A percentile compares a stretch with the other conserved stretches of the same genome.
phyloP scores from a whole-genome alignment of 2,113 vertebrate genomes.

The Monarcha castaneiventris region DNA sequence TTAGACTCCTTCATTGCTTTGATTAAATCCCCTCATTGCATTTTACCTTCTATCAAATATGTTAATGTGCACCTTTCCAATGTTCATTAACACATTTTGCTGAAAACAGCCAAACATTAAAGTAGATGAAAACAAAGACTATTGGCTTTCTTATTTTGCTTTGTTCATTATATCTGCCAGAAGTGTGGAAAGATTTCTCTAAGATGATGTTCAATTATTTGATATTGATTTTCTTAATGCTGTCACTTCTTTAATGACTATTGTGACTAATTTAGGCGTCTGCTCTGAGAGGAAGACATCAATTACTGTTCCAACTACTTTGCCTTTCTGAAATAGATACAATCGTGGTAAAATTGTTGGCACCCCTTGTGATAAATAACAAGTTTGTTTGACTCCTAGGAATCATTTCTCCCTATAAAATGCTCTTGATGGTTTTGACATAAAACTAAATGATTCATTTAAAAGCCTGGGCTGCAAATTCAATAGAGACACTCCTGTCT shows the following conservation, averaged over 20 bases:
- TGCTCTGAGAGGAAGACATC: conserved; percentile 7
- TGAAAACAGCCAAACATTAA: conserved; percentile 63
- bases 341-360: conserved; percentile 42
- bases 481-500: neutral
- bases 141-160: conserved; percentile 61
- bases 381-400: conserved; percentile 26
- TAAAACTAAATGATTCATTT: conserved; percentile 2
- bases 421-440: conserved; percentile 33
- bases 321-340: conserved; percentile 10
- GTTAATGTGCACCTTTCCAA: conserved; percentile 71
- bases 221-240: conserved; percentile 44
- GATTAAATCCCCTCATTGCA: conserved; percentile 77
- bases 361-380: conserved; percentile 28
- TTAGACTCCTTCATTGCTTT: conserved; percentile 77
- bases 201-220: conserved; percentile 34
- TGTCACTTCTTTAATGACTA: conserved; percentile 4
- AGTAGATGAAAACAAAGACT: conserved; percentile 53
- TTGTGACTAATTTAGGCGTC: neutral
- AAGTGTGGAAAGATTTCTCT: conserved; percentile 15
- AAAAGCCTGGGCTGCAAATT: neutral
- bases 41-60: conserved; percentile 75
- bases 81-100: conserved; percentile 72
- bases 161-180: conserved; percentile 37
- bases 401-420: neutral
- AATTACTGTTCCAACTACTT: conserved; percentile 15